A percentile compares a stretch with the other conserved stretches of the same genome.
Evolutionary conservation across 2,888 invertebrate genomes (phyloP).

Genomic region (Hemistola chrysoprasaria): DNA sequence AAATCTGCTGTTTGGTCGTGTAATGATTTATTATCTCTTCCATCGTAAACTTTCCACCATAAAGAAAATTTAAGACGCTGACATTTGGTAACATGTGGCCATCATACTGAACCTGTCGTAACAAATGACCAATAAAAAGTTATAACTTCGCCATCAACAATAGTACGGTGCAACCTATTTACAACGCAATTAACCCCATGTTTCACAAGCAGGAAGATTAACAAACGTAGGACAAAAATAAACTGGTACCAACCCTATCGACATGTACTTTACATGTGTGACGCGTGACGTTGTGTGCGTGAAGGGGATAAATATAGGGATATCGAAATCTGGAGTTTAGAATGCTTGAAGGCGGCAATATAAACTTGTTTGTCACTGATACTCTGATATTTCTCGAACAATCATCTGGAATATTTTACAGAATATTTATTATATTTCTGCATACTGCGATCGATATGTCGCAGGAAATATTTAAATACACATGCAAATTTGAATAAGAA

Average conservation of each 20-base stretch:
- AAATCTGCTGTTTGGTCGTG: too few relatives aligned
- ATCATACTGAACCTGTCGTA: too few relatives aligned
- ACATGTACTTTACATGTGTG: slow-evolving; percentile 13
- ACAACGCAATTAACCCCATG: slow-evolving; percentile 35
- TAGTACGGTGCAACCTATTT: slow-evolving; percentile 43
- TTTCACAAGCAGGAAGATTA: slow-evolving; percentile 65
- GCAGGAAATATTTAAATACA: too few relatives aligned
- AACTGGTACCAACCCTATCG: slow-evolving; percentile 51
- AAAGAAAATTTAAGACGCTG: too few relatives aligned
- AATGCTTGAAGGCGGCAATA: slow-evolving; percentile 45
- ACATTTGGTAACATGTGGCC: too few relatives aligned
- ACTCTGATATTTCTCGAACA: too few relatives aligned
- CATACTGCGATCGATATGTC: too few relatives aligned
- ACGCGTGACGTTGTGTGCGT: slow-evolving; percentile 26
- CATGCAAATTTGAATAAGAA: too few relatives aligned
- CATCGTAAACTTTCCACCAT: too few relatives aligned
- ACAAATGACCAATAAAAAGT: slow-evolving; percentile 12
- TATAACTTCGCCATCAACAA: slow-evolving; percentile 31
- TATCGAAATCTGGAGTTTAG: slow-evolving; percentile 27
- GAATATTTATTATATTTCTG: too few relatives aligned
- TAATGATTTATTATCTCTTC: background rate
- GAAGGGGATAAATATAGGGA: slow-evolving; percentile 46
- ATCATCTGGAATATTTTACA: too few relatives aligned
- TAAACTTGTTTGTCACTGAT: too few relatives aligned
- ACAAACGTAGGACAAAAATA: slow-evolving; percentile 47